Evolutionary conservation across 2,797 vertebrate genomes (phyloP).

Genomic region (Coregonus suidteri): DNA sequence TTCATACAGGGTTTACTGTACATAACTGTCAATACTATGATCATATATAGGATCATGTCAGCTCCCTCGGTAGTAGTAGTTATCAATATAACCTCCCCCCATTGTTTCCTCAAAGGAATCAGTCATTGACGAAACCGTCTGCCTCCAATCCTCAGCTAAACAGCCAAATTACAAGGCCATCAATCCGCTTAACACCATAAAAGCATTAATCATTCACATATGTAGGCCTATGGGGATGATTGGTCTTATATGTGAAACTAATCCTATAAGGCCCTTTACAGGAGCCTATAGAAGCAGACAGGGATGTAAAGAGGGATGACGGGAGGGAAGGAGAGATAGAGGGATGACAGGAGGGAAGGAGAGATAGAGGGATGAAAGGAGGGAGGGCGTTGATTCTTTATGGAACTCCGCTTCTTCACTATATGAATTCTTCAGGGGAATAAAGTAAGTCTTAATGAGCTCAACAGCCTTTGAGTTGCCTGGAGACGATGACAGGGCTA

Average conservation of each 20-base stretch:
- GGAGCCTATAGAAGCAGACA: constrained; percentile 33
- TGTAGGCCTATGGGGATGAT: constrained; percentile 4
- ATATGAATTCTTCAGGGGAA: constrained; percentile 53
- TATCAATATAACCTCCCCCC: not conserved
- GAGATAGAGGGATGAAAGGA: constrained; percentile 22
- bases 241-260: constrained; percentile 13
- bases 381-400: constrained; percentile 58
- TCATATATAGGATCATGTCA: not conserved
- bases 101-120: constrained; percentile 1
- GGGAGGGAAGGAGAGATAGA: constrained; percentile 25
- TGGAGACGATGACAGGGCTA: constrained; percentile 70
- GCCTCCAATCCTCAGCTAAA: constrained; percentile 57
- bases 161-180: constrained; percentile 58
- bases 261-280: constrained; percentile 58
- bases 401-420: constrained; percentile 49
- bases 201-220: constrained; percentile 63
- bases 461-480: constrained; percentile 74
- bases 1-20: not conserved
- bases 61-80: not conserved
- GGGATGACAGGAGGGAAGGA: not conserved
- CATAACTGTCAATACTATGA: not conserved
- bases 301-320: constrained; percentile 3
- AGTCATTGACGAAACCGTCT: constrained; percentile 37
- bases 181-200: constrained; percentile 54
- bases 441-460: constrained; percentile 70